A percentile compares a stretch with the other conserved stretches of the same genome.
Evolutionary conservation across 2,113 vertebrate genomes (phyloP).

Genomic region (Proteles cristata): DNA sequence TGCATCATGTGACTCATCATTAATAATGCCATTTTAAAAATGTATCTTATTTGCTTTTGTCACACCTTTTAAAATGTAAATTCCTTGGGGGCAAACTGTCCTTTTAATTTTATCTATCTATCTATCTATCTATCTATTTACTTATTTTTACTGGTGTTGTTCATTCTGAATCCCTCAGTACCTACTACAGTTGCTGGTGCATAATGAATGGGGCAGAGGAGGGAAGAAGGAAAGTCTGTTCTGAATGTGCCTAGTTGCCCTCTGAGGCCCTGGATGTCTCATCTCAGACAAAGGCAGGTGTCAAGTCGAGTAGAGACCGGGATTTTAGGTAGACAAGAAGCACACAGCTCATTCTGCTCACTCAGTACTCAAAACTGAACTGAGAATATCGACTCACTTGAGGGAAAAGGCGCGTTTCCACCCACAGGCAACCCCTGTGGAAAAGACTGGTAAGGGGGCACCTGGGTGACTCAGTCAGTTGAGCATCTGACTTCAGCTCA

Average conservation of each 20-base stretch:
- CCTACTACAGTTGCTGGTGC: background rate
- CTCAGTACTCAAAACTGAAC: background rate
- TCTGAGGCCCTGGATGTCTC: background rate
- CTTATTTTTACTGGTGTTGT: background rate
- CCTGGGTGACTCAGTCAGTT: too few species aligned
- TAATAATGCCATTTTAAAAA: background rate
- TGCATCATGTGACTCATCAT: background rate
- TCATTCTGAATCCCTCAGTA: background rate
- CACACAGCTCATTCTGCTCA: background rate
- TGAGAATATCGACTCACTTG: background rate
- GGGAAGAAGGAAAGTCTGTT: background rate
- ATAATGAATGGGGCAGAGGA: background rate
- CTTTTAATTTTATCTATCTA: background rate
- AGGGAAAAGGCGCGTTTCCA: background rate
- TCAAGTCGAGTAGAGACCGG: fast-evolving
- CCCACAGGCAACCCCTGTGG: fast-evolving
- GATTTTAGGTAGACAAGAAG: background rate
- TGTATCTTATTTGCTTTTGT: background rate
- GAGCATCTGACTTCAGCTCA: too few species aligned
- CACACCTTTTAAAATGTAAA: background rate
- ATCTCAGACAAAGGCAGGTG: background rate
- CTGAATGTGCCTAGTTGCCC: background rate
- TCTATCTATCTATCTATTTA: background rate
- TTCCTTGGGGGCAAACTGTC: background rate
- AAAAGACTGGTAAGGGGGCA: too few species aligned